Evolutionary conservation across 2,113 vertebrate genomes (phyloP).

Genomic region (Paraplagusia blochii): DNA sequence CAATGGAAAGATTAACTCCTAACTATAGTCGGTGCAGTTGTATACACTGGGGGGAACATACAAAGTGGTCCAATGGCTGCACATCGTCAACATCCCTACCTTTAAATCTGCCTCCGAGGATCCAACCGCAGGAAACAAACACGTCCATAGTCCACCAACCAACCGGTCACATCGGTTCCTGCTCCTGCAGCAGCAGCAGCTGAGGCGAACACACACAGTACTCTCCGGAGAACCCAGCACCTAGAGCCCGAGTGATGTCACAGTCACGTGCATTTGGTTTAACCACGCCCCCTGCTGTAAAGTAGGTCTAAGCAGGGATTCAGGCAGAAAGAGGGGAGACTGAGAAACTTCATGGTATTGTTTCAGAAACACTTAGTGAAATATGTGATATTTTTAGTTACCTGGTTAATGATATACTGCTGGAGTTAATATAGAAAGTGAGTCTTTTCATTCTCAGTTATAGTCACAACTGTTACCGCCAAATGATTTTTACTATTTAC

Average conservation of each 20-base stretch:
- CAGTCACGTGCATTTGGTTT: constrained; percentile 6
- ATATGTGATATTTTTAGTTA: no score
- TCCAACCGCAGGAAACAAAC: constrained; percentile 30
- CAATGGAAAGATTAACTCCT: background rate
- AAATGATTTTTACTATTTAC: no score
- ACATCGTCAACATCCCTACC: constrained; percentile 18
- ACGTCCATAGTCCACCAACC: constrained; percentile 30
- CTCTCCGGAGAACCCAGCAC: constrained; percentile 8
- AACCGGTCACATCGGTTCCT: background rate
- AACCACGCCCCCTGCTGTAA: constrained; percentile 24
- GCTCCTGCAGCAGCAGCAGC: constrained; percentile 9
- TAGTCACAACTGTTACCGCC: no score
- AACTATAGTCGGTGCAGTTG: no score
- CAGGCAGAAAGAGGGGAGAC: no score
- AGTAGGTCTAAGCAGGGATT: no score
- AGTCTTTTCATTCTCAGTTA: no score
- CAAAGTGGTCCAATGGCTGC: background rate
- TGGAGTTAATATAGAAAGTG: no score
- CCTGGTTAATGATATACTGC: no score
- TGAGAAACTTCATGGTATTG: no score
- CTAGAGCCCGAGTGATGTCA: constrained; percentile 67
- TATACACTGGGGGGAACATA: background rate
- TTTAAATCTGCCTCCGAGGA: background rate
- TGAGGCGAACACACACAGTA: constrained; percentile 27
- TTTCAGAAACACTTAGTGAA: no score